Conservation (phyloP, 2,113 vertebrate genomes). For the Takifugu bimaculatus region DNA sequence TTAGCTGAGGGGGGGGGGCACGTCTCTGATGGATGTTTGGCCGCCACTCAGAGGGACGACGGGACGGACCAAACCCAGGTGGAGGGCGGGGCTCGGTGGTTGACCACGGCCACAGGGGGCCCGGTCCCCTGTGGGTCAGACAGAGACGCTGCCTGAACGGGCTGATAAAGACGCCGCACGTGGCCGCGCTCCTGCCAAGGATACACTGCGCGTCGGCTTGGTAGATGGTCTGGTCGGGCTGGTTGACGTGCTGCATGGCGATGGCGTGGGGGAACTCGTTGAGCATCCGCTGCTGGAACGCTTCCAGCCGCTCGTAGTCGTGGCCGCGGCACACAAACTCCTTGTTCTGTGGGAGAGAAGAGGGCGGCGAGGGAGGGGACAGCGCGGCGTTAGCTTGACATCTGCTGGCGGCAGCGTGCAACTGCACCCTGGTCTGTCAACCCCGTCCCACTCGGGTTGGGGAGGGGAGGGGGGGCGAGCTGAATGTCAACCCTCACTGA, state of each 20-base stretch:
- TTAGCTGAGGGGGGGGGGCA: not conserved
- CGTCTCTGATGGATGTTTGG: not conserved
- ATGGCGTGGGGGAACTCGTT: slow-evolving; percentile 98
- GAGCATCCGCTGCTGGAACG: slow-evolving; percentile 98
- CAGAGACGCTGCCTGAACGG: too few species aligned
- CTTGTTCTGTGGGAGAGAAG: slow-evolving; percentile 82
- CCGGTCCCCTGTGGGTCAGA: too few species aligned
- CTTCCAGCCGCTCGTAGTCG: slow-evolving; percentile 97
- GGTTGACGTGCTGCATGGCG: slow-evolving; percentile 98
- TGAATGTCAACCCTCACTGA: slow-evolving; percentile 63
- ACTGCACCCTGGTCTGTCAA: slow-evolving; percentile 36
- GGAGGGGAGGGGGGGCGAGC: slow-evolving; percentile 13
- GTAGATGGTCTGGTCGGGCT: slow-evolving; percentile 98
- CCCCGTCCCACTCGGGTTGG: slow-evolving; percentile 33
- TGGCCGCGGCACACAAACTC: slow-evolving; percentile 99
- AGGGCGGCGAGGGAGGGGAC: not conserved
- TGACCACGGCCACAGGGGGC: not conserved
- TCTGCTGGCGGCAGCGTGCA: slow-evolving; percentile 50
- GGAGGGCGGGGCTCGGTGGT: too few species aligned
- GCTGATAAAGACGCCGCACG: not conserved
- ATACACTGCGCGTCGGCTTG: slow-evolving; percentile 99
- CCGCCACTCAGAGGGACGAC: not conserved
- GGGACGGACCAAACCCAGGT: not conserved
- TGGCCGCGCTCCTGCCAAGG: slow-evolving; percentile 52
- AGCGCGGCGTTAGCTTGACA: slow-evolving; percentile 62